Percentiles rank a stretch among this genome's conserved stretches.
These are phyloP conservation scores for Muricea muricata DNA, from an alignment of 92 coral and sea anemone genomes.

Conservation along the genomic window DNA sequence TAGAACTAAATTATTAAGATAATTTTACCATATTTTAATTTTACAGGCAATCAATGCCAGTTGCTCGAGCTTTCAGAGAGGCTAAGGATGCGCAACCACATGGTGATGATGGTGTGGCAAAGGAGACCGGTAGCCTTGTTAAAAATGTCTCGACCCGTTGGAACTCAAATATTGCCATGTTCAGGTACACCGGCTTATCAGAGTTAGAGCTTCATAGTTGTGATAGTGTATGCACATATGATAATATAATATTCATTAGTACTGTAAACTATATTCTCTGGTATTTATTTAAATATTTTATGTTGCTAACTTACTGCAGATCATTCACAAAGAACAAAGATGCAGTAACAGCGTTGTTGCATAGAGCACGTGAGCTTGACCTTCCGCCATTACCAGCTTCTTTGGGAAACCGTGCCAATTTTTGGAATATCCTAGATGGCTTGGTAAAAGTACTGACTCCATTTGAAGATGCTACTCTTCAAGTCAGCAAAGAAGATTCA, in stretches of 20 bases:
- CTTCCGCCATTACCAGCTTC: constrained; percentile 25
- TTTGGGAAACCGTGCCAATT: constrained; percentile 20
- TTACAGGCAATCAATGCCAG: constrained; percentile 19
- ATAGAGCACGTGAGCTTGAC: neutral
- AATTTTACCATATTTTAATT: neutral
- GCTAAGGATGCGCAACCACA: neutral
- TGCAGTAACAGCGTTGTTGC: neutral
- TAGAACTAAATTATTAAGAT: too few relatives aligned
- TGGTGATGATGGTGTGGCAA: neutral
- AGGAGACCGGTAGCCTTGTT: constrained; percentile 10
- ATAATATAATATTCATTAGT: too few relatives aligned
- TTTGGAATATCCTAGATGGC: constrained; percentile 24
- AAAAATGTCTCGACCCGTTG: constrained; percentile 23
- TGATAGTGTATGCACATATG: neutral
- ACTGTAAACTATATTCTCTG: too few relatives aligned
- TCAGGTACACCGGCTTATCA: constrained; percentile 14
- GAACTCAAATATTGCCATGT: constrained; percentile 29
- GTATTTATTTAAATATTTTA: too few relatives aligned
- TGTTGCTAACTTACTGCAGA: too few relatives aligned
- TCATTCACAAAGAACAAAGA: constrained; percentile 10
- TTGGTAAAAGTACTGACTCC: constrained; percentile 6
- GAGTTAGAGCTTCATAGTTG: neutral
- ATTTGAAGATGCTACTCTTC: constrained; percentile 24
- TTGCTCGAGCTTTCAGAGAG: constrained; percentile 18
- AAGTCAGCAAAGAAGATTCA: constrained; percentile 19